phyloP scores from a whole-genome alignment of 92 coral and sea anemone species.

The Desmophyllum pertusum region DNA sequence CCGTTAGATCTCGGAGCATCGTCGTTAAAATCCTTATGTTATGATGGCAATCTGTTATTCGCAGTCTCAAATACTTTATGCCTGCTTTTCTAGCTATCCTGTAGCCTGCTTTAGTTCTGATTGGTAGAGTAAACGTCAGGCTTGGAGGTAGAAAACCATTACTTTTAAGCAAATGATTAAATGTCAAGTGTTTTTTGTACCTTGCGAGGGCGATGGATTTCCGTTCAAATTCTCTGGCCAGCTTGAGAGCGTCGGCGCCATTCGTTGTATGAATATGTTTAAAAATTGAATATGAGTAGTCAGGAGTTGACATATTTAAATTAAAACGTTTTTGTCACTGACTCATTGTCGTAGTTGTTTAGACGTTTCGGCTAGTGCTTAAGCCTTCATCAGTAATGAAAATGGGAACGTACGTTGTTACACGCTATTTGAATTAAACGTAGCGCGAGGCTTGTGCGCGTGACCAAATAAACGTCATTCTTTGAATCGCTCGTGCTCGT shows the following conservation, averaged over 20 bases:
- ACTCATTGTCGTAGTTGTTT: too few species aligned
- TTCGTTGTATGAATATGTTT: background rate
- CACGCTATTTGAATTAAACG: too few species aligned
- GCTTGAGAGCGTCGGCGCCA: background rate
- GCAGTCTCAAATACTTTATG: background rate
- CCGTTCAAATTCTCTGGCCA: conserved; percentile 17
- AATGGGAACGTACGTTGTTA: too few species aligned
- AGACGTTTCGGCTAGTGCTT: too few species aligned
- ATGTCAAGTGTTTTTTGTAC: conserved; percentile 10
- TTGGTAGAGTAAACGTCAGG: conserved; percentile 12
- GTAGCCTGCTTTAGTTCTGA: conserved; percentile 13
- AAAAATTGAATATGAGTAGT: too few species aligned
- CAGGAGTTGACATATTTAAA: too few species aligned
- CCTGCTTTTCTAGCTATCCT: conserved; percentile 12
- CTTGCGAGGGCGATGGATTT: conserved; percentile 6
- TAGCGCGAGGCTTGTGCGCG: too few species aligned
- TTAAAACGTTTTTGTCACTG: too few species aligned
- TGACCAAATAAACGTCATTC: too few species aligned
- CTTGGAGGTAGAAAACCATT: conserved; percentile 19
- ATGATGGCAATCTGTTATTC: background rate
- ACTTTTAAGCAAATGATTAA: conserved; percentile 12
- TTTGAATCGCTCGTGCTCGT: too few species aligned
- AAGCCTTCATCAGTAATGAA: too few species aligned
- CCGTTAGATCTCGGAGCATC: background rate
- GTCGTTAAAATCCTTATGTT: background rate